Base-by-base conservation (phyloP, 2,888 invertebrate species). In the Oligia fasciuncula region DNA sequence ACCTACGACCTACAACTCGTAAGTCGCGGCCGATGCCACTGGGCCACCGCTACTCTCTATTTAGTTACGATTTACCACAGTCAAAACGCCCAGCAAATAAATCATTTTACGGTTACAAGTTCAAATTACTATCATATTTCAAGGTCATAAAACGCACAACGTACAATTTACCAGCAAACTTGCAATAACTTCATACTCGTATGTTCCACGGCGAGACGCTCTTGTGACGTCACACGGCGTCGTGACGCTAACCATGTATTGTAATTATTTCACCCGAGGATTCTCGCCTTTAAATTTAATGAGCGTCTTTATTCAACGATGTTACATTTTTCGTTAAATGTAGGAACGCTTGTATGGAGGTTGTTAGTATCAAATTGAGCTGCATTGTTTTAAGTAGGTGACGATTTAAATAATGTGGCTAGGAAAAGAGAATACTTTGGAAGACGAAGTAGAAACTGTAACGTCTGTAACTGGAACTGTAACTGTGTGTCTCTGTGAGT, bases 211-310 rank as follows among this genome's bases (percentile, higher is more conserved):
- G 40, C 69, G 74, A 75, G 74, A 79, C 71, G 66, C 78, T 62
- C 71, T 40, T 57, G 43, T 73, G 79, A 81, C 83, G 76, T 79
- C 76, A 78, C 46, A 65, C 17, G 43, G 49, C 73, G 75, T 49
- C 80, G 68, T 66, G 70, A 74, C 77, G 72, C 67, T 77, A 79
- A 73, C 65, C 85, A 80, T 87, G 85, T 88, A 87, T 88, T 73
- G 78, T 88, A 87, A 87, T 87, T 79, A 88, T 81, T 83, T 76
- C 80, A 57, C 72, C 49, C 72, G 60, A 70, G 74, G 75, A 82
- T 80, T 74, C 76, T 83, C 66, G 80, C 76, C 70, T 79, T 86
- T 76, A 85, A 85, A 80, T 85, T 87, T 88, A 85, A 88, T 79
- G 83, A 81, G 77, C 63, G 65, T 35, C 78, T 85, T 88, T 83